A percentile compares a stretch with the other conserved stretches of the same genome.
Conservation (phyloP, 2,888 invertebrate genomes). For the Phortica magna region DNA sequence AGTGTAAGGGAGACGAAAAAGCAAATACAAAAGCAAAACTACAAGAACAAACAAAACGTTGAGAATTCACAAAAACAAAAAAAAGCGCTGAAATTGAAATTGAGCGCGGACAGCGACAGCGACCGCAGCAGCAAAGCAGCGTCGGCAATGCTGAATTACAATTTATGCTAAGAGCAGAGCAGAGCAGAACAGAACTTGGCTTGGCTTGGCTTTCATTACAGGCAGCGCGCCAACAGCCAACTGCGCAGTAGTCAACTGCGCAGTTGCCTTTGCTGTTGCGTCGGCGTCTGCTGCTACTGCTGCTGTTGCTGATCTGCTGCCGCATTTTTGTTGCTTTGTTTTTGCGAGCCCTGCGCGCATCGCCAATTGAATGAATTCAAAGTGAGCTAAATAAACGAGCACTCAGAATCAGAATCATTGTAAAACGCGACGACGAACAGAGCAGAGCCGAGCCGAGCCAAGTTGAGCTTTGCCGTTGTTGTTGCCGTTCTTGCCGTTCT, state of each 20-base stretch:
- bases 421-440: background rate
- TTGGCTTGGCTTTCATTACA: slow-evolving; percentile 52
- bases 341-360: slow-evolving; percentile 44
- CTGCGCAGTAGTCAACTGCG: too few species aligned
- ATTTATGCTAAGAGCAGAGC: slow-evolving; percentile 49
- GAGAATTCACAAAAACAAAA: slow-evolving; percentile 29
- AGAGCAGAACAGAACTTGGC: slow-evolving; percentile 7
- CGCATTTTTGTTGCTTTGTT: background rate
- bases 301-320: background rate
- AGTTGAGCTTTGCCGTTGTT: slow-evolving; percentile 10
- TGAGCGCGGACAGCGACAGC: background rate
- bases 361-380: slow-evolving; percentile 49
- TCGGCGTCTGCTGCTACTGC: background rate
- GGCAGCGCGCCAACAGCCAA: slow-evolving; percentile 8
- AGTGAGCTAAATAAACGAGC: background rate
- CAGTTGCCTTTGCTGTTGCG: background rate
- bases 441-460: background rate
- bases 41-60: slow-evolving; percentile 10
- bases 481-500: background rate
- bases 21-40: slow-evolving; percentile 18
- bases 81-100: slow-evolving; percentile 34
- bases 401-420: slow-evolving; percentile 30
- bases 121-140: slow-evolving; percentile 26
- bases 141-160: slow-evolving; percentile 45
- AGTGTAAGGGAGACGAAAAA: slow-evolving; percentile 11